Evolutionary conservation across 2,113 vertebrate species (phyloP).

Genomic region (Hemichromis elongatus): DNA sequence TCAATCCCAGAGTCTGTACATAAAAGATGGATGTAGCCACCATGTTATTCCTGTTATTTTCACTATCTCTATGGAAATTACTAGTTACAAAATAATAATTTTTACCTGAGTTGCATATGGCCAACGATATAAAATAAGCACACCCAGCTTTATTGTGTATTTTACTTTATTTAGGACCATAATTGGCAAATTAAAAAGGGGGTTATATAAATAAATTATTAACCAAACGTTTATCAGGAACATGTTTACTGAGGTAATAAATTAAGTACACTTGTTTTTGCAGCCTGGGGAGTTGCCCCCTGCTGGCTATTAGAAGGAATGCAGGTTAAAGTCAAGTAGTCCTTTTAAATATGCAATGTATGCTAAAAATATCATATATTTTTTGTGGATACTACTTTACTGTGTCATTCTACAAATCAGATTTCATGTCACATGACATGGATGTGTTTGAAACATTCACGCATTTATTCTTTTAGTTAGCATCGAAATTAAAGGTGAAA

Average conservation of each 20-base stretch:
- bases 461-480: neutral
- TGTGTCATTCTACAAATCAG: fast-evolving
- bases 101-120: neutral
- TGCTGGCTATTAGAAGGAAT: neutral
- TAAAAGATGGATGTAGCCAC: neutral
- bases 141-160: neutral
- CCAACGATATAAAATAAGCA: neutral
- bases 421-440: neutral
- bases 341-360: neutral
- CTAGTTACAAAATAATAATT: fast-evolving
- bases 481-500: neutral
- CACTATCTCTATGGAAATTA: neutral
- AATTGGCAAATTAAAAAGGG: fast-evolving
- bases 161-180: neutral
- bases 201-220: fast-evolving
- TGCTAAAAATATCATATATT: neutral
- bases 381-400: neutral
- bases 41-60: neutral
- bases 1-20: neutral
- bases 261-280: neutral
- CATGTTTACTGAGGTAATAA: neutral
- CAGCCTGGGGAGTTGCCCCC: neutral
- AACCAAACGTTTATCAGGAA: neutral
- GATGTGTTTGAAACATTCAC: neutral
- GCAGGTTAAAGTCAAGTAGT: neutral